These are phyloP conservation scores for Ypsolopha sequella DNA, from an alignment of 2,888 invertebrate genomes.

Conservation along the genomic window DNA sequence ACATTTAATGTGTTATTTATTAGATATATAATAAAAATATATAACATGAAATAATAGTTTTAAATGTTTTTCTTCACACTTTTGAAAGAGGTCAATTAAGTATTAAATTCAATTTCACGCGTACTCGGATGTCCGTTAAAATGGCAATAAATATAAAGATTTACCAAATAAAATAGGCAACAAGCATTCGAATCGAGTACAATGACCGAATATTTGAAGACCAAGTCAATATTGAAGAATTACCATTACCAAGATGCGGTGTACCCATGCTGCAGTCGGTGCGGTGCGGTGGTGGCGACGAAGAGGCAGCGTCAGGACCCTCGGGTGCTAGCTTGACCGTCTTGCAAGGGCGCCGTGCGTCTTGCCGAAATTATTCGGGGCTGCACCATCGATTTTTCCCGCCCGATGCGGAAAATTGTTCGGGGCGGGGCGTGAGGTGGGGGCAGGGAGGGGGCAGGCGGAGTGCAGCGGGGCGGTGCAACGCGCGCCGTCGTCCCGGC, in stretches of 20 bases:
- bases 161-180: too few species aligned
- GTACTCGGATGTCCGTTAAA: too few species aligned
- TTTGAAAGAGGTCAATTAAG: too few species aligned
- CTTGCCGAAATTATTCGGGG: slow-evolving; percentile 70
- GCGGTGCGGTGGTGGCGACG: slow-evolving; percentile 17
- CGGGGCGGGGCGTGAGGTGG: slow-evolving; percentile 56
- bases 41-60: too few species aligned
- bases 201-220: too few species aligned
- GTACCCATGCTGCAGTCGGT: slow-evolving; percentile 44
- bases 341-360: slow-evolving; percentile 49
- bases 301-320: slow-evolving; percentile 38
- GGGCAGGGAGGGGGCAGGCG: slow-evolving; percentile 56
- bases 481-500: slow-evolving; percentile 44
- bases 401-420: slow-evolving; percentile 70
- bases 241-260: slow-evolving; percentile 10
- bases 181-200: too few species aligned
- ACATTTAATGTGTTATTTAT: too few species aligned
- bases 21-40: too few species aligned
- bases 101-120: too few species aligned
- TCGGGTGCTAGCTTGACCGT: slow-evolving; percentile 24
- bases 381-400: slow-evolving; percentile 72
- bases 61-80: too few species aligned
- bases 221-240: too few species aligned
- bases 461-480: slow-evolving; percentile 69
- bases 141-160: too few species aligned